Evolutionary conservation across 1,140 invertebrate genomes (phyloP), one percentile per base, ranked within the genome.

Genomic region (Tribolium madens): DNA sequence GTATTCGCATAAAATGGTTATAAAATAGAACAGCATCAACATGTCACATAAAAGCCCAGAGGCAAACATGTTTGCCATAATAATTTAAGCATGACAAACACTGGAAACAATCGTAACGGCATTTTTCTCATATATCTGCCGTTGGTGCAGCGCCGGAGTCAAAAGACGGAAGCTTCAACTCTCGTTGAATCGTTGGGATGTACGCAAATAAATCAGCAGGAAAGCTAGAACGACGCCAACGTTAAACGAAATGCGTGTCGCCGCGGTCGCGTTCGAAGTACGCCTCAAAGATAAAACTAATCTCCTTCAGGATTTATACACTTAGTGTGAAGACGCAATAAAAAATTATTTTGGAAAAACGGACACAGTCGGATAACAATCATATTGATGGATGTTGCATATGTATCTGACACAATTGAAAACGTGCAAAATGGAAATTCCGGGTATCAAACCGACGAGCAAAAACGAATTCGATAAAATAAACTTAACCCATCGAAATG

Each of bases 11-110:
- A 64, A 64, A 64, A 64, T 64, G 10, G 57, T 64, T 64, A 64
- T 64, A 64, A 64, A 64, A 64, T 33, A 33, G 57, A 57, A 14
- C 57, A 26, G 57, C 26, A 64, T 64, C 57, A 64, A 64, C 18
- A 64, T 64, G 57, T 64, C 57, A 64, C 57, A 64, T 64, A 64
- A 64, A 64, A 64, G 26, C 57, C 52, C 26, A 33, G 14, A 18
- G 26, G 14, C 57, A 64, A 64, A 64, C 57, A 64, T 64, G 57
- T 64, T 64, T 64, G 57, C 57, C 57, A 64, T 64, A 64, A 64
- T 64, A 64, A 64, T 64, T 64, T 64, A 64, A 64, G 57, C 57
- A 64, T 64, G 57, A 64, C 26, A 64, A 64, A 64, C 57, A 64
- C 36, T 64, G 18, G 21, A 64, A 64, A 64, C 57, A 64, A 64